Base-by-base conservation (phyloP, 2,888 invertebrate genomes). In the Deladenus siricidicola region DNA sequence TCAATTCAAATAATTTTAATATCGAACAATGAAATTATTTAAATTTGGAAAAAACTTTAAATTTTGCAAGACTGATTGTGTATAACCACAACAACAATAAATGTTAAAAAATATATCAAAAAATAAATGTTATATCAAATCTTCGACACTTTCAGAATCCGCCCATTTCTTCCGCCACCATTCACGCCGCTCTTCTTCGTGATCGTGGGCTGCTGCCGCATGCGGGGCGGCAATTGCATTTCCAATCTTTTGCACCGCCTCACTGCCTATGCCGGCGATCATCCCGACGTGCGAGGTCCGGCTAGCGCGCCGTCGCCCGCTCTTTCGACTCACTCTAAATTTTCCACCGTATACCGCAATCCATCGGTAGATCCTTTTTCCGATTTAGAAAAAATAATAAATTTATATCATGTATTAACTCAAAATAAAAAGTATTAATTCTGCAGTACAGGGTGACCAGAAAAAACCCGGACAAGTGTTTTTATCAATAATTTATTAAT, bases 91-190 rank as follows among this genome's bases (percentile, higher is more conserved):
- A n/a, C n/a, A n/a, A n/a, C n/a, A n/a, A n/a, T n/a, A n/a, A n/a
- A n/a, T n/a, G n/a, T n/a, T n/a, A n/a, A n/a, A n/a, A n/a, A n/a
- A n/a, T n/a, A n/a, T n/a, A n/a, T n/a, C n/a, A n/a, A n/a, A n/a
- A n/a, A n/a, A n/a, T n/a, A n/a, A n/a, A n/a, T n/a, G n/a, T n/a
- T n/a, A n/a, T n/a, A n/a, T n/a, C n/a, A n/a, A n/a, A n/a, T n/a
- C n/a, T n/a, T n/a, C n/a, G n/a, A n/a, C n/a, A n/a, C 14, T 43
- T 65, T 65, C 66, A 69, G 76, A 30, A 66, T 75, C 23, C 74
- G 80, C 6, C 75, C 80, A 6, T 68, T 76, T 4, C 68, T 80
- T 0, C 80, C 80, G 1, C 78, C 80, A 17, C 80, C 80, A 6
- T 60, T 80, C 29, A 80, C 75, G 14, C 69, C 73, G 6, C 42